phyloP scores from a whole-genome alignment of 1,140 invertebrate genomes.

The Andrena cerasifolii region DNA sequence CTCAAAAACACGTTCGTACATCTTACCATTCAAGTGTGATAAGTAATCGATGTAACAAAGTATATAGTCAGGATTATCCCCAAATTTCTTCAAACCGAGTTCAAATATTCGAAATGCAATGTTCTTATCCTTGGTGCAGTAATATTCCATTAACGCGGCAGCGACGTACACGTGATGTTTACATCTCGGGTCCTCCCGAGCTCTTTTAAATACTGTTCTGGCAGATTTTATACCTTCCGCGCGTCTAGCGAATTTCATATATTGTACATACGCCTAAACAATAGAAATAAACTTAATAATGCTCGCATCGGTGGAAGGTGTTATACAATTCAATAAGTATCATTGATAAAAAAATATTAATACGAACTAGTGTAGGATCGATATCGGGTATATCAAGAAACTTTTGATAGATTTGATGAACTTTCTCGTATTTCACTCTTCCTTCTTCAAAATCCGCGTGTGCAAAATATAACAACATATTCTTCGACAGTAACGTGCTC shows the following conservation, averaged over 20 bases:
- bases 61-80: slow-evolving; percentile 96
- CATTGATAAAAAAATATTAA: slow-evolving; percentile 54
- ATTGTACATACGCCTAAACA: slow-evolving; percentile 95
- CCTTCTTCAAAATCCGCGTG: slow-evolving; percentile 99
- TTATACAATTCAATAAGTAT: slow-evolving; percentile 32
- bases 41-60: slow-evolving; percentile 98
- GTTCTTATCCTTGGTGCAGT: slow-evolving; percentile 99
- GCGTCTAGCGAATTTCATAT: slow-evolving; percentile 98
- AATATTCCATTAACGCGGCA: slow-evolving; percentile 99
- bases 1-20: slow-evolving; percentile 4
- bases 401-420: slow-evolving; percentile 97
- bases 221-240: slow-evolving; percentile 99
- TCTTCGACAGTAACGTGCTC: slow-evolving; percentile 93
- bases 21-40: slow-evolving; percentile 96
- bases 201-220: slow-evolving; percentile 96
- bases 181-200: slow-evolving; percentile 93
- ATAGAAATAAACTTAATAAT: neutral
- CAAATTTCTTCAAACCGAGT: slow-evolving; percentile 98
- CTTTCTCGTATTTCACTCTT: slow-evolving; percentile 97
- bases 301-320: slow-evolving; percentile 11
- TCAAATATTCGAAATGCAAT: slow-evolving; percentile 99
- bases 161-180: slow-evolving; percentile 97
- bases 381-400: slow-evolving; percentile 94
- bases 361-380: slow-evolving; percentile 95
- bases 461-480: slow-evolving; percentile 97